Base-by-base conservation (phyloP, 2,797 vertebrate species). In the Ambastaia sidthimunki region DNA sequence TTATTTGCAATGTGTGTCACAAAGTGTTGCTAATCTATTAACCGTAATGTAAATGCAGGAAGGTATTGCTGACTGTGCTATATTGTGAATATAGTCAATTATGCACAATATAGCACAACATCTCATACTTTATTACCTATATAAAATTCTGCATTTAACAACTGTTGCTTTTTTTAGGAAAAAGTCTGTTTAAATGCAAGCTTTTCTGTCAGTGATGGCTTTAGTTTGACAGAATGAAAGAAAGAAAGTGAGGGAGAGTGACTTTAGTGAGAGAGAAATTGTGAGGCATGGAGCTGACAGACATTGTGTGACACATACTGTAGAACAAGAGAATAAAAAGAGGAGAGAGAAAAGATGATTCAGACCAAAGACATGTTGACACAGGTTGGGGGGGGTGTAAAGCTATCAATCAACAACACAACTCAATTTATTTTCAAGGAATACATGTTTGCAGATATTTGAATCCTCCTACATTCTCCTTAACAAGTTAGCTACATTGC, bases 301-400 rank as follows among this genome's bases (percentile, higher is more conserved):
- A 66, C 62, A 66, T 66, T 76, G 62, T 52, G 59, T 52, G 57
- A 60, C 37, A 44, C 31, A 48, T 7, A n/a, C n/a, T n/a, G n/a
- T n/a, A 12, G 59, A 31, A 16, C 15, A 15, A 62, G 59, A 28
- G 5, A 4, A 13, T 25, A 15, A 23, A 60, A 13, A 62, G 59
- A 28, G 3, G 12, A 4, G 15, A 28, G 57, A 60, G 57, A 60
- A 25, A 23, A 18, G 28, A 28, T 21, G 72, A 65, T 50, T 62
- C 59, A 21, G 60, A 75, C 3, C n/a, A 41, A 50, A 54, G 47
- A 75, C 4, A 0, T 75, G 73, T 75, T 23, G 50, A 63, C 28
- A 31, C 18, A 0, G 12, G n/a, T 21, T 54, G 16, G 59, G 25
- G n/a, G 25, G 48, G 48, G 16, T 28, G 25, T 44, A 44, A 10